Evolutionary conservation across 1,140 invertebrate species (phyloP), one percentile per base, ranked within the genome.

Genomic region (Camponotus floridanus): DNA sequence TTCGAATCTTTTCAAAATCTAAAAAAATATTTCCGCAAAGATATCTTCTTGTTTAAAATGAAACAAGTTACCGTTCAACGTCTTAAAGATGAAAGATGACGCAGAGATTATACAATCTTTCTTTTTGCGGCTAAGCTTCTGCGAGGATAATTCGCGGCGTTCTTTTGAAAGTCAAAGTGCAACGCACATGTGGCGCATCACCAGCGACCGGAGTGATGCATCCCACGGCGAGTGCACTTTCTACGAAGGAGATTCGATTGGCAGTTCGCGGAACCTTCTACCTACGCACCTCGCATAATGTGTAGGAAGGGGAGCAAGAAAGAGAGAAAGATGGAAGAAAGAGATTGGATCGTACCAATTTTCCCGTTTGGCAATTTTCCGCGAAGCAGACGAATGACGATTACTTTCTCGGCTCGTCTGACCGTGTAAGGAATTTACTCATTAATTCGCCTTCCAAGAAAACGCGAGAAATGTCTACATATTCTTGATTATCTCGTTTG

Each of bases 221-320:
- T 74, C 33, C 26, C 39, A 45, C 8, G 55, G 39, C 68, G 42
- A 73, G 39, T 31, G 61, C 59, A 64, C 31, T 59, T 85, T 85
- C 83, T 76, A 85, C 83, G 83, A 85, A 85, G 76, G 39, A 68
- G 74, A 86, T 86, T 86, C 64, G 84, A 86, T 86, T 86, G 84
- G 36, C 64, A 13, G 64, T 79, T 86, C 74, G 64, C 9, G 18
- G 84, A 68, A 86, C 18, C 74, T 26, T 78, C 73, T 78, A 85
- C 81, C 73, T 85, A 85, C 81, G 81, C 81, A 74, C 71, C 81
- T 78, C 57, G 71, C 39, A 42, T 84, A 45, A 83, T 5, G 36
- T 13, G 79, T 68, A 48, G 42, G 13, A 61, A 31, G 73, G 57
- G 81, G 36, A 87, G 26, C 42, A n/a, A 86, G 45, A 79, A 18